These are phyloP conservation scores for Aramus guarauna DNA, from an alignment of 2,113 vertebrate species.

Conservation along the genomic window DNA sequence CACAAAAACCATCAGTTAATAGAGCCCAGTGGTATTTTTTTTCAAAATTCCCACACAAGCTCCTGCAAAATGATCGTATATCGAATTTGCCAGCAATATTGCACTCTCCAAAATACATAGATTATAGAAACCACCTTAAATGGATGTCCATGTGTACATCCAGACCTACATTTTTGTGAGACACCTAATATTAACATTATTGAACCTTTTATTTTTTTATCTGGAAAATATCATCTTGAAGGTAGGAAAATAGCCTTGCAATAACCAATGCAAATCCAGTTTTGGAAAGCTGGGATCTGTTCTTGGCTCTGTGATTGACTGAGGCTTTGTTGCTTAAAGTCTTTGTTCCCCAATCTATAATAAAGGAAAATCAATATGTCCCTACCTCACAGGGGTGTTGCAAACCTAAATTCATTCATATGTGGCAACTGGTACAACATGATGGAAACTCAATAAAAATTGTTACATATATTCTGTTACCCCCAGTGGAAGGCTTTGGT, in stretches of 20 bases:
- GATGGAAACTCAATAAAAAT: constrained; percentile 55
- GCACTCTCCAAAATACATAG: neutral
- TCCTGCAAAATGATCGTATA: neutral
- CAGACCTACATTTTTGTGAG: neutral
- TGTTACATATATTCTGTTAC: constrained; percentile 47
- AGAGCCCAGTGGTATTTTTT: neutral
- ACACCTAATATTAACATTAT: neutral
- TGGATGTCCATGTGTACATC: neutral
- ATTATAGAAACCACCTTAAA: neutral
- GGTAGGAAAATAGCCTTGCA: neutral
- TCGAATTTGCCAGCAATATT: neutral
- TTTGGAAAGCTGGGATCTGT: neutral
- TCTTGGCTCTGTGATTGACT: neutral
- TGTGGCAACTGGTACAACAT: constrained; percentile 4
- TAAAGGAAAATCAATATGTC: constrained; percentile 45
- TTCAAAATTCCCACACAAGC: neutral
- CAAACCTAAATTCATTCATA: constrained; percentile 21
- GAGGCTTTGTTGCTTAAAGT: constrained; percentile 8
- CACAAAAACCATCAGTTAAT: neutral
- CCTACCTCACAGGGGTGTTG: neutral
- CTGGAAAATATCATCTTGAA: neutral
- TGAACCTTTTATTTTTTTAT: neutral
- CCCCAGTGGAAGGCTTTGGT: constrained; percentile 27
- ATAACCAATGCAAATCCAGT: neutral
- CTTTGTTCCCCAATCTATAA: constrained; percentile 34